phyloP scores from a whole-genome alignment of 2,797 vertebrate species.

The Triplophysa yarkandensis region DNA sequence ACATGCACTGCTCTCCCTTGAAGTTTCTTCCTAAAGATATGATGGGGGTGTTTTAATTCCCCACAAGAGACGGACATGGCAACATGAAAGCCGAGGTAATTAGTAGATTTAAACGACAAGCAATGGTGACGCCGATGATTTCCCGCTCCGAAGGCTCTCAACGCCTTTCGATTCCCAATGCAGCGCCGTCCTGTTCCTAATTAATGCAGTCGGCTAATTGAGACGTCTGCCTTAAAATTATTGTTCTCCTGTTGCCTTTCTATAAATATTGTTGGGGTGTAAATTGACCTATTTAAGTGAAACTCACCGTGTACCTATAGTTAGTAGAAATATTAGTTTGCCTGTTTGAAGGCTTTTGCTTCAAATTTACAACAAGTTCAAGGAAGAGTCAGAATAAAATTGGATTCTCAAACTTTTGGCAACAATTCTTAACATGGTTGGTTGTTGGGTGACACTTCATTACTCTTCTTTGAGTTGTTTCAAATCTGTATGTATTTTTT shows the following conservation, averaged over 20 bases:
- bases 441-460: no score
- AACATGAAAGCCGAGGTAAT: conserved; percentile 55
- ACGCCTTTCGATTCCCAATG: conserved; percentile 36
- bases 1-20: conserved; percentile 47
- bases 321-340: neutral
- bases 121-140: conserved; percentile 26
- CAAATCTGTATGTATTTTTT: no score
- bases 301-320: neutral
- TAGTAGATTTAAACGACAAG: conserved; percentile 50
- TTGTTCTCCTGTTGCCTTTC: conserved; percentile 43
- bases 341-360: neutral
- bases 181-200: conserved; percentile 46
- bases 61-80: conserved; percentile 47
- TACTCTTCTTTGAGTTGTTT: no score
- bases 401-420: neutral
- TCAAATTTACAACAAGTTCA: neutral
- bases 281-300: conserved; percentile 47
- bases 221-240: conserved; percentile 53
- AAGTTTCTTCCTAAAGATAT: conserved; percentile 51
- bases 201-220: conserved; percentile 52
- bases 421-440: neutral
- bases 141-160: conserved; percentile 38
- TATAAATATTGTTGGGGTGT: conserved; percentile 45
- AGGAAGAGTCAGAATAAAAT: neutral
- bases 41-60: conserved; percentile 43